phyloP scores from a whole-genome alignment of 2,797 vertebrate species.

The Carcharodon carcharias region DNA sequence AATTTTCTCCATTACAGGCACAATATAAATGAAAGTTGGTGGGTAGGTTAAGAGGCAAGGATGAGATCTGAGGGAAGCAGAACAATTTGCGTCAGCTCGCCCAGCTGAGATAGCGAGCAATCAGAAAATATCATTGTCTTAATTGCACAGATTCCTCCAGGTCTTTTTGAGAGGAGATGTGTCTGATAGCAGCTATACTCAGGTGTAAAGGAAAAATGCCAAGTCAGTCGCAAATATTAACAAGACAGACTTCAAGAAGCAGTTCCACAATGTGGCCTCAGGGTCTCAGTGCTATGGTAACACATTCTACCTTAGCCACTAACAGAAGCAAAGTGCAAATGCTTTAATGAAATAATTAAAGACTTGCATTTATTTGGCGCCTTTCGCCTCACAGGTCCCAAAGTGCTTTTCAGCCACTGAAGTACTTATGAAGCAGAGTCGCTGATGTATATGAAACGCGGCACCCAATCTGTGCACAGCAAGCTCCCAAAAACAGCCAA shows the following conservation, averaged over 20 bases:
- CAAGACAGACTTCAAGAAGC: neutral
- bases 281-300: neutral
- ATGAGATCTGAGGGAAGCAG: neutral
- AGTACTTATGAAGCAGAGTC: neutral
- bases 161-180: neutral
- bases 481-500: neutral
- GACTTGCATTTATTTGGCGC: neutral
- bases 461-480: neutral
- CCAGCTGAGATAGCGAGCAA: neutral
- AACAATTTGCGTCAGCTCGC: neutral
- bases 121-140: neutral
- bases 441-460: neutral
- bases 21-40: neutral
- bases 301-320: neutral
- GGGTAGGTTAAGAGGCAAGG: neutral
- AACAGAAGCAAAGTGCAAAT: neutral
- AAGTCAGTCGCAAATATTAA: neutral
- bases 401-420: neutral
- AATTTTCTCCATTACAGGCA: neutral
- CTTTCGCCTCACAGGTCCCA: neutral
- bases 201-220: neutral
- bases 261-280: neutral
- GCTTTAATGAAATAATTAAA: neutral
- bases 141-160: neutral
- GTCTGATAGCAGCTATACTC: neutral